Evolutionary conservation across 2,888 invertebrate genomes (phyloP).

Genomic region (Cephus runcator): DNA sequence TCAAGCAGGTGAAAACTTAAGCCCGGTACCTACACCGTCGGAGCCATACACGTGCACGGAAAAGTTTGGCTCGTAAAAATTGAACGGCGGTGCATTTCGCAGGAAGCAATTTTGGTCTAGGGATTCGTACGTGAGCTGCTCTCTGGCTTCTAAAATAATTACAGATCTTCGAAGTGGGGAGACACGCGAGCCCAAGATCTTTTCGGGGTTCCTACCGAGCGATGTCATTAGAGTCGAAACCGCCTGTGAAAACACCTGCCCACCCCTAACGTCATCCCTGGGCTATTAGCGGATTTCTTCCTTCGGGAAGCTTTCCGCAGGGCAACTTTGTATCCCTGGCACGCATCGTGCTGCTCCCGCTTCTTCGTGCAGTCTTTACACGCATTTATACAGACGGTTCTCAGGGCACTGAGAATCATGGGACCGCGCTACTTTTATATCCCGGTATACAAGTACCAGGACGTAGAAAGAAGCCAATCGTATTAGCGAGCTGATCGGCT

Average conservation of each 20-base stretch:
- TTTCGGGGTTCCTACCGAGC: slow-evolving; percentile 26
- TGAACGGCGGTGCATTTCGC: slow-evolving; percentile 28
- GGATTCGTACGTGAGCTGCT: slow-evolving; percentile 17
- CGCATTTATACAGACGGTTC: neutral
- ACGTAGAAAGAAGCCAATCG: neutral
- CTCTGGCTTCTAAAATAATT: slow-evolving; percentile 40
- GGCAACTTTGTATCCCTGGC: neutral
- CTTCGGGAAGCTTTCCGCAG: neutral
- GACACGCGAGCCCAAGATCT: slow-evolving; percentile 33
- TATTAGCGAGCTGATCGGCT: neutral
- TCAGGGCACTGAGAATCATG: neutral
- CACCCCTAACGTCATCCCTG: slow-evolving; percentile 26
- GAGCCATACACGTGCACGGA: neutral
- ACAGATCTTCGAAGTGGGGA: slow-evolving; percentile 35
- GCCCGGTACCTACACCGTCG: neutral
- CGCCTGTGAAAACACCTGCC: slow-evolving; percentile 44
- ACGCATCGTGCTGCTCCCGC: neutral
- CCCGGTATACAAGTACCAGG: neutral
- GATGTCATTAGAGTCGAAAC: slow-evolving; percentile 48
- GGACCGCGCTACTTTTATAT: neutral
- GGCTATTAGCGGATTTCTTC: slow-evolving; percentile 30
- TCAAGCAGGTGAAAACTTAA: slow-evolving; percentile 19
- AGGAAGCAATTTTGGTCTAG: slow-evolving; percentile 47
- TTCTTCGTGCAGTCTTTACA: neutral
- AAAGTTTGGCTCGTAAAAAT: slow-evolving; percentile 31